A percentile compares a stretch with the other conserved stretches of the same genome.
phyloP scores from a whole-genome alignment of 1,140 invertebrate genomes.

The Drosophila pectinifera region DNA sequence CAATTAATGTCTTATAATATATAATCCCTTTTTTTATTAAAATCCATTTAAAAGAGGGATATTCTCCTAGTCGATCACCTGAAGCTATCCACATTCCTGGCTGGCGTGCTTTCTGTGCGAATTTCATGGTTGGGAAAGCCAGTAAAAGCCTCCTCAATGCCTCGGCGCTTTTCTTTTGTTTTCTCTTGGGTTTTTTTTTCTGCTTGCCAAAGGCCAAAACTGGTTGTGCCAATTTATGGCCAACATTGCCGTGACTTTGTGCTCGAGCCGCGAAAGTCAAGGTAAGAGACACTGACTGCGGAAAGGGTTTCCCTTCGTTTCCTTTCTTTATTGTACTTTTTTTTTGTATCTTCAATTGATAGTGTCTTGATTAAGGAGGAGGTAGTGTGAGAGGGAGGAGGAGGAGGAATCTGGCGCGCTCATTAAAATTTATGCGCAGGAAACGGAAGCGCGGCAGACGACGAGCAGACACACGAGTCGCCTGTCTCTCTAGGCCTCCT shows the following conservation, averaged over 20 bases:
- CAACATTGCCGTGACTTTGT: constrained; percentile 70
- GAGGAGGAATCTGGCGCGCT: constrained; percentile 35
- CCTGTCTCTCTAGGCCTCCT: constrained; percentile 26
- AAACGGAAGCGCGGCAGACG: constrained; percentile 77
- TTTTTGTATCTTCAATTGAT: constrained; percentile 59
- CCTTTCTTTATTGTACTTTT: background rate
- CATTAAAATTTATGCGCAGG: constrained; percentile 83
- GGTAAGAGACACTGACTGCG: constrained; percentile 34
- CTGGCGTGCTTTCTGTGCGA: constrained; percentile 25
- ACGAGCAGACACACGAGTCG: constrained; percentile 56
- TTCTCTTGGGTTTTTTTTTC: constrained; percentile 49
- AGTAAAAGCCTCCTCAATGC: constrained; percentile 60
- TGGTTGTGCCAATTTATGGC: constrained; percentile 66
- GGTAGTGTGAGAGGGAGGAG: background rate
- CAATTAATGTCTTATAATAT: background rate
- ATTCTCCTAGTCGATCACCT: constrained; percentile 1
- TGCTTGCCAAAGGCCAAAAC: constrained; percentile 47
- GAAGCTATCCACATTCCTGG: background rate
- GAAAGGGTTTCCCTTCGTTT: constrained; percentile 40
- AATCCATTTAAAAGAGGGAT: background rate
- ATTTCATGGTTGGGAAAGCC: constrained; percentile 71
- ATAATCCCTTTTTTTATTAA: no score
- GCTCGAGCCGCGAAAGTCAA: constrained; percentile 47
- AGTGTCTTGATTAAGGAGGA: constrained; percentile 30
- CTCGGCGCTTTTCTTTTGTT: constrained; percentile 60